Evolutionary conservation across 2,888 invertebrate genomes (phyloP).

Genomic region (Leptothorax acervorum): DNA sequence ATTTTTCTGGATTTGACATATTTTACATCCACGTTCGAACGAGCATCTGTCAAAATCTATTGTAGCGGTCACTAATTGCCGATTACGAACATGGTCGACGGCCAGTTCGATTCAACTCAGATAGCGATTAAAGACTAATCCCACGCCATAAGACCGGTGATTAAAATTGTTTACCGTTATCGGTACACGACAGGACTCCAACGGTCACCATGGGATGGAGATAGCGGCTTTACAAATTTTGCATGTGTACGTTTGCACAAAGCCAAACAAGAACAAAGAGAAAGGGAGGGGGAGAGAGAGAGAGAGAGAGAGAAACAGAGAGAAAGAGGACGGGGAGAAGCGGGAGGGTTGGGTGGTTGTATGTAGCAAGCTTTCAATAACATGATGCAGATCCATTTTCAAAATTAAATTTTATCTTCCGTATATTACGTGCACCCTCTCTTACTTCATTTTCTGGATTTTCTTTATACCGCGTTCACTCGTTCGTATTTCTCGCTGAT

Average conservation of each 20-base stretch:
- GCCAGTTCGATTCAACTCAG: not conserved
- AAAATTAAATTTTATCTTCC: constrained; percentile 65
- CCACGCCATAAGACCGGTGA: constrained; percentile 62
- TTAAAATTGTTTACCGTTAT: constrained; percentile 70
- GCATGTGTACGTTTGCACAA: constrained; percentile 2
- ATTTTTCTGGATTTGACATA: constrained; percentile 3
- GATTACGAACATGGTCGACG: constrained; percentile 20
- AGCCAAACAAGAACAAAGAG: constrained; percentile 1
- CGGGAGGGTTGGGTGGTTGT: not conserved
- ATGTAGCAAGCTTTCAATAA: constrained; percentile 49
- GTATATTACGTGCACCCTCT: constrained; percentile 14
- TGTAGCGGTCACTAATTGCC: constrained; percentile 26
- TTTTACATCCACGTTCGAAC: constrained; percentile 14
- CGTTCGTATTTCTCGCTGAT: constrained; percentile 19
- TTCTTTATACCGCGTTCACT: constrained; percentile 19
- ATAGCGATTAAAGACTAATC: constrained; percentile 59
- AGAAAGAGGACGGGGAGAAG: not conserved
- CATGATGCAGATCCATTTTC: constrained; percentile 64
- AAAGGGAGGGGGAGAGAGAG: not conserved
- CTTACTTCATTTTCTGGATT: constrained; percentile 34
- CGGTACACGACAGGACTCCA: constrained; percentile 29
- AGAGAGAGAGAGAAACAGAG: not conserved
- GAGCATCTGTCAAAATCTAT: constrained; percentile 14
- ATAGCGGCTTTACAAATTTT: not conserved
- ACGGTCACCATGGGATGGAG: constrained; percentile 41